A percentile compares a stretch with the other conserved stretches of the same genome.
Conservation (phyloP, 2,888 invertebrate genomes). For the Epistrophe eligans region DNA sequence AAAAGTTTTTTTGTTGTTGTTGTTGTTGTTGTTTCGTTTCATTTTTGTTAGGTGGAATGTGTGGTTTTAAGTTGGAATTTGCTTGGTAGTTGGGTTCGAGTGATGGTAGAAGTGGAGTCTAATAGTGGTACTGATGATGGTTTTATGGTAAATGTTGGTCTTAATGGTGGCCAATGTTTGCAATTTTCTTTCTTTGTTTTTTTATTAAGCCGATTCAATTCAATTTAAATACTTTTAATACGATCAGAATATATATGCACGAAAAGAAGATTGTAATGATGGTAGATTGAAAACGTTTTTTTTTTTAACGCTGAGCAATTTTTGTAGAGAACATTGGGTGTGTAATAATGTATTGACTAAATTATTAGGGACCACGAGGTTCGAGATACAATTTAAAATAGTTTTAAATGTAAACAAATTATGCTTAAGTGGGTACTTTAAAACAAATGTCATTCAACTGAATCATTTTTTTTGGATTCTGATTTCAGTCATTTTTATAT, state of each 20-base stretch:
- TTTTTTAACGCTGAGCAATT: not conserved
- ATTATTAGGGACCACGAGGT: too few relatives aligned
- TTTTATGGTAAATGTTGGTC: constrained; percentile 16
- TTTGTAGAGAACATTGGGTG: not conserved
- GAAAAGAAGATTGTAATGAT: not conserved
- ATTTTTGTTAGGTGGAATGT: not conserved
- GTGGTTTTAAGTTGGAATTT: constrained; percentile 17
- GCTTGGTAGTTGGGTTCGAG: not conserved
- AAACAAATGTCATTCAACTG: too few relatives aligned
- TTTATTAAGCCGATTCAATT: not conserved
- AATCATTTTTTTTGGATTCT: too few relatives aligned
- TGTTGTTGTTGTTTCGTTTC: not conserved
- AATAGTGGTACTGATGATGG: not conserved
- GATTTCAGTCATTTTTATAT: too few relatives aligned
- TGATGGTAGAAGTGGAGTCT: not conserved
- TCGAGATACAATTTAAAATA: not conserved
- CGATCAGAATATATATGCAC: not conserved
- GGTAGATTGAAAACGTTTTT: not conserved
- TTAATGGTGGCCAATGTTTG: constrained; percentile 28
- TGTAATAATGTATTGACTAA: not conserved
- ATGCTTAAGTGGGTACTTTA: too few relatives aligned
- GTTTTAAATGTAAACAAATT: too few relatives aligned
- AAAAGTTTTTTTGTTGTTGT: not conserved
- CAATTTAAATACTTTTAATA: constrained; percentile 18
- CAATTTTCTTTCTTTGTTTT: constrained; percentile 1